Percentiles rank a stretch among this genome's conserved stretches.
Evolutionary conservation across 2,797 vertebrate species (phyloP).

Genomic region (Octomys mimax): DNA sequence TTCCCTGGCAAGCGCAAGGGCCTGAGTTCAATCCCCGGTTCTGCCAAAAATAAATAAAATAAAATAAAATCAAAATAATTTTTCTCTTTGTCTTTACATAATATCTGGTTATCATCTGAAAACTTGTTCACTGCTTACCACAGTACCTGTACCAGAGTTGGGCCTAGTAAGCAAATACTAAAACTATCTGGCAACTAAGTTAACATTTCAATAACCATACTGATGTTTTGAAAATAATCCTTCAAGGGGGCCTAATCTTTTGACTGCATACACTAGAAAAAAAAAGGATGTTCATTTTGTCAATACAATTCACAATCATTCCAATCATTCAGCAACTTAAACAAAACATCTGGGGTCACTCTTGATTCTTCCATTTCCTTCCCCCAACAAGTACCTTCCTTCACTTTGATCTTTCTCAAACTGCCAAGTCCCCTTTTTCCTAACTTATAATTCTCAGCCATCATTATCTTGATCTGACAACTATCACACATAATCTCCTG

Average conservation of each 20-base stretch:
- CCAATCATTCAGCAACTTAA: background rate
- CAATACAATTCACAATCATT: conserved; percentile 14
- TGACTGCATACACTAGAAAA: conserved; percentile 26
- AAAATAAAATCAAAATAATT: background rate
- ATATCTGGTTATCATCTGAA: background rate
- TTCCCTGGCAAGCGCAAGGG: too few relatives aligned
- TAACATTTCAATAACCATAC: background rate
- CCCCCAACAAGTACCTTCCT: background rate
- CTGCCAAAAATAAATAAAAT: too few relatives aligned
- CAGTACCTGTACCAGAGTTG: background rate
- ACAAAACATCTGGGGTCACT: background rate
- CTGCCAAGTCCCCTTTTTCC: background rate
- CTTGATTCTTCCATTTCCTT: background rate
- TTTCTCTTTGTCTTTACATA: background rate
- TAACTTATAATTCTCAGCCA: background rate
- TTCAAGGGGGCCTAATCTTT: background rate
- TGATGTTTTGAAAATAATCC: background rate
- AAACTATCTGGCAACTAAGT: conserved; percentile 45
- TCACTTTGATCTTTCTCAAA: background rate
- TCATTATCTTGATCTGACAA: background rate
- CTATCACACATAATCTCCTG: background rate
- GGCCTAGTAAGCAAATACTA: conserved; percentile 32
- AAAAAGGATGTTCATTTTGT: background rate
- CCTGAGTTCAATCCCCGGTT: too few relatives aligned
- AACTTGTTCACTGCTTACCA: background rate